Evolutionary conservation across 2,888 invertebrate species (phyloP).

Genomic region (Ferrisia virgata): DNA sequence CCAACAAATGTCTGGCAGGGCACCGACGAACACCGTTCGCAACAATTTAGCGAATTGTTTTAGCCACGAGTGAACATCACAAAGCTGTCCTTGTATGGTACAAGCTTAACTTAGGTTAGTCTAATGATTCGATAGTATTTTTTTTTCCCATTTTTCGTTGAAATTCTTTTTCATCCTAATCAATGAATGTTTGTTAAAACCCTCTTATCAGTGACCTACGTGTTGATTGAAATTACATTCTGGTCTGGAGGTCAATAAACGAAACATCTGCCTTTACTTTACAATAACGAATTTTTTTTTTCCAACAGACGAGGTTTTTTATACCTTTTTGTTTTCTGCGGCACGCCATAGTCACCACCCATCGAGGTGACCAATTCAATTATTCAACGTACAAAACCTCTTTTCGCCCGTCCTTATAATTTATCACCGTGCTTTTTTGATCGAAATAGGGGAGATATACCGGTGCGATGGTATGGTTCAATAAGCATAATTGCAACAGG

Average conservation of each 20-base stretch:
- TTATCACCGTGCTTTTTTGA: neutral
- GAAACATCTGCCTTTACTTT: neutral
- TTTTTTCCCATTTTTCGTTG: too few relatives aligned
- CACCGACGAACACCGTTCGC: neutral
- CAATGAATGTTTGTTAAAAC: too few relatives aligned
- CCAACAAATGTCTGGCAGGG: neutral
- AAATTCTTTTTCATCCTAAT: too few relatives aligned
- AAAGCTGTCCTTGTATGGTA: too few relatives aligned
- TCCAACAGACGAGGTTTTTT: neutral
- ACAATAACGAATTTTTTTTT: neutral
- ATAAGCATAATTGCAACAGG: neutral
- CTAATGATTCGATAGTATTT: too few relatives aligned
- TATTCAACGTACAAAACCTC: neutral
- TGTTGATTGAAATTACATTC: neutral
- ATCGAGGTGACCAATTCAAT: neutral
- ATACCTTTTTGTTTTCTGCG: neutral
- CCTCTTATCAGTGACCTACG: neutral
- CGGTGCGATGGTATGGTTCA: neutral
- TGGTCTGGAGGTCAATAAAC: neutral
- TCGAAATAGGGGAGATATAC: neutral
- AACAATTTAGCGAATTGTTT: neutral
- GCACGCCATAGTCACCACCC: too few relatives aligned
- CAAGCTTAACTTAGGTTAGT: too few relatives aligned
- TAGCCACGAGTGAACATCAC: neutral
- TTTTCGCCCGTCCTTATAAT: neutral